Evolutionary conservation across 1,140 invertebrate species (phyloP).

Genomic region (Drosophila lacteicornis): DNA sequence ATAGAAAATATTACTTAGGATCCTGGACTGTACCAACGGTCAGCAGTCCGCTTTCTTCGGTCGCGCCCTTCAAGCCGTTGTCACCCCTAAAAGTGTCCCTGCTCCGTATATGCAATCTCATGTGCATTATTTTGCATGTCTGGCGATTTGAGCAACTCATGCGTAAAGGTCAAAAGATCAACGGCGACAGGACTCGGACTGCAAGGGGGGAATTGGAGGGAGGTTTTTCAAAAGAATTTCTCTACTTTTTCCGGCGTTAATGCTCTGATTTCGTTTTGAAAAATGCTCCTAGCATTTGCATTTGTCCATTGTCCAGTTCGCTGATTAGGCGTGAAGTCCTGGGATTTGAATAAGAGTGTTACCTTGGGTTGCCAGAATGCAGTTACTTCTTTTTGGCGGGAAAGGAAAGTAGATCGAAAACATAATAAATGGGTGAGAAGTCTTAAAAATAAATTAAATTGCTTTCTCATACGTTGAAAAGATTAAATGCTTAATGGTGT

Average conservation of each 20-base stretch:
- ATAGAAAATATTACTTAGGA: background rate
- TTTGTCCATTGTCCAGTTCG: slow-evolving; percentile 65
- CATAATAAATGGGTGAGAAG: slow-evolving; percentile 3
- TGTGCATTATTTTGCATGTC: slow-evolving; percentile 83
- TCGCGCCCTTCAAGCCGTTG: slow-evolving; percentile 64
- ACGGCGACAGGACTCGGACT: slow-evolving; percentile 55
- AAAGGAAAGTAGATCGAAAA: slow-evolving; percentile 26
- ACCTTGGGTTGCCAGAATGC: slow-evolving; percentile 30
- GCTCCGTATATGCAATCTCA: slow-evolving; percentile 57
- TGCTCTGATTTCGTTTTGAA: slow-evolving; percentile 67
- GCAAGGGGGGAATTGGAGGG: slow-evolving; percentile 34
- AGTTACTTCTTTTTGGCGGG: slow-evolving; percentile 59
- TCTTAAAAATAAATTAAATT: background rate
- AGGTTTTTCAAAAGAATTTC: slow-evolving; percentile 42
- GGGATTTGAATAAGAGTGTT: slow-evolving; percentile 69
- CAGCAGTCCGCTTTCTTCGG: slow-evolving; percentile 11
- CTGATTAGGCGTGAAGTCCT: slow-evolving; percentile 79
- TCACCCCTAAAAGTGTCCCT: slow-evolving; percentile 52
- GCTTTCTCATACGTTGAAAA: background rate
- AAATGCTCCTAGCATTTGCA: slow-evolving; percentile 65
- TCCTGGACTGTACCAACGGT: slow-evolving; percentile 28
- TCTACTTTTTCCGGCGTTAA: slow-evolving; percentile 55
- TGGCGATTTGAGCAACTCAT: slow-evolving; percentile 73
- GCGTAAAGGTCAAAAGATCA: slow-evolving; percentile 82
- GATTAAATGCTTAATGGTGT: background rate